Conservation (phyloP, 2,113 vertebrate species). For the Tupaia chinensis region DNA sequence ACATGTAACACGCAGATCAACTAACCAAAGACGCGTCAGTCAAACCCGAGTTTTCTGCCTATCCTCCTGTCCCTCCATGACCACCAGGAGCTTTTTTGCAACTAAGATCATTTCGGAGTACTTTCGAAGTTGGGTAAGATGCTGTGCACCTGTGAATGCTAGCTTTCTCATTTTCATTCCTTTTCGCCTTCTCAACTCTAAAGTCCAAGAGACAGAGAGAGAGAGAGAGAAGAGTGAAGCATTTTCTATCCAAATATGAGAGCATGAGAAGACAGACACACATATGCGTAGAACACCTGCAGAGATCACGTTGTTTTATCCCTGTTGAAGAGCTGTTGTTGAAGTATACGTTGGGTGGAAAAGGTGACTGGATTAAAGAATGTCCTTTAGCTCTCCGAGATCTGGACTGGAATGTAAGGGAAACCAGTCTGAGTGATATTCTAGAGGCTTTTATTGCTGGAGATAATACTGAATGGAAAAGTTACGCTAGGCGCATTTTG, state of each 20-base stretch:
- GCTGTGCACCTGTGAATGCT: slow-evolving; percentile 11
- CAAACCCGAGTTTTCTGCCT: background rate
- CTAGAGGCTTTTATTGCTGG: slow-evolving; percentile 75
- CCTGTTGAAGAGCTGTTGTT: slow-evolving; percentile 72
- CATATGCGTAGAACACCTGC: background rate
- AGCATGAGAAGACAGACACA: slow-evolving; percentile 18
- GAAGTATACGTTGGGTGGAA: slow-evolving; percentile 62
- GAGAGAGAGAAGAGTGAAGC: background rate
- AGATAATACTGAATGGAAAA: slow-evolving; percentile 73
- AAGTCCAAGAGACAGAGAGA: background rate
- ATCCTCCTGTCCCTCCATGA: background rate
- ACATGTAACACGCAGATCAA: background rate
- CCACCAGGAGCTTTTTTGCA: background rate
- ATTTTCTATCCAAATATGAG: slow-evolving; percentile 40
- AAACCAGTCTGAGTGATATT: slow-evolving; percentile 76
- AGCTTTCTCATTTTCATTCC: background rate
- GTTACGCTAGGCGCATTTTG: slow-evolving; percentile 70
- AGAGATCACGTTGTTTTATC: slow-evolving; percentile 69
- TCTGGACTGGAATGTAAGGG: slow-evolving; percentile 81
- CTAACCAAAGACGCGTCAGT: background rate
- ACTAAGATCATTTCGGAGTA: background rate
- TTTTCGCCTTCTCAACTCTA: background rate
- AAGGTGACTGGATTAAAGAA: slow-evolving; percentile 77
- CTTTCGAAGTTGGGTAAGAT: slow-evolving; percentile 34
- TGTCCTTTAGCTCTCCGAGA: slow-evolving; percentile 76